Evolutionary conservation across 2,888 invertebrate genomes (phyloP).

Genomic region (Deilephila elpenor): DNA sequence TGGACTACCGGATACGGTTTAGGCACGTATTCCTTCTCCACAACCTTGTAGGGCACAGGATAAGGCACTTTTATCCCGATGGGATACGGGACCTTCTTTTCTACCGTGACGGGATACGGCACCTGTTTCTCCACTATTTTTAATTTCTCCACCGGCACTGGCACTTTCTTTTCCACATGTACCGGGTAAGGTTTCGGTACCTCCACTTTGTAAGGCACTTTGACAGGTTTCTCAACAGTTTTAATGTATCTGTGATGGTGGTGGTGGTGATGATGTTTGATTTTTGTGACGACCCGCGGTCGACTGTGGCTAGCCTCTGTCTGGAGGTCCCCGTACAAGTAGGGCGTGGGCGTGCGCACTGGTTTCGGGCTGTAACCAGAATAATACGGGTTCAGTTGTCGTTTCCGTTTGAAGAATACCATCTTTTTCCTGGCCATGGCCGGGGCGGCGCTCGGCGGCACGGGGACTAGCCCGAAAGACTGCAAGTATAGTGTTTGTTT

Average conservation of each 20-base stretch:
- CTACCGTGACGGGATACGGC: constrained; percentile 76
- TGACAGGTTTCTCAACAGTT: constrained; percentile 84
- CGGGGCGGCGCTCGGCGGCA: constrained; percentile 51
- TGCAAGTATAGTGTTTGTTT: constrained; percentile 69
- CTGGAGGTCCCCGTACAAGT: constrained; percentile 59
- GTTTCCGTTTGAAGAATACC: constrained; percentile 64
- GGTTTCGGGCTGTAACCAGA: constrained; percentile 67
- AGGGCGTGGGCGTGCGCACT: constrained; percentile 52
- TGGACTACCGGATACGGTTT: constrained; percentile 78
- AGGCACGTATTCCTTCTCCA: constrained; percentile 79
- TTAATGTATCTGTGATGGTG: constrained; percentile 87
- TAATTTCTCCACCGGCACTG: constrained; percentile 66
- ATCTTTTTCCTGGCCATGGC: constrained; percentile 61
- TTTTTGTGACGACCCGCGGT: constrained; percentile 67
- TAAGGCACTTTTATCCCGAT: constrained; percentile 76
- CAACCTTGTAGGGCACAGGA: constrained; percentile 79
- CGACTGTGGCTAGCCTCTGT: constrained; percentile 60
- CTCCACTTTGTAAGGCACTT: constrained; percentile 80
- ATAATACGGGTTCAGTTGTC: constrained; percentile 61
- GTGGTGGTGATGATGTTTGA: constrained; percentile 87
- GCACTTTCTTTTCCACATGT: constrained; percentile 73
- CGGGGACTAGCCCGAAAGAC: constrained; percentile 68
- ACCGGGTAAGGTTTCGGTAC: constrained; percentile 84
- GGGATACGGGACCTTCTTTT: constrained; percentile 77
- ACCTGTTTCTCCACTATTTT: constrained; percentile 68